These are phyloP conservation scores for Colostygia pectinataria DNA, from an alignment of 2,888 invertebrate genomes.

Conservation along the genomic window DNA sequence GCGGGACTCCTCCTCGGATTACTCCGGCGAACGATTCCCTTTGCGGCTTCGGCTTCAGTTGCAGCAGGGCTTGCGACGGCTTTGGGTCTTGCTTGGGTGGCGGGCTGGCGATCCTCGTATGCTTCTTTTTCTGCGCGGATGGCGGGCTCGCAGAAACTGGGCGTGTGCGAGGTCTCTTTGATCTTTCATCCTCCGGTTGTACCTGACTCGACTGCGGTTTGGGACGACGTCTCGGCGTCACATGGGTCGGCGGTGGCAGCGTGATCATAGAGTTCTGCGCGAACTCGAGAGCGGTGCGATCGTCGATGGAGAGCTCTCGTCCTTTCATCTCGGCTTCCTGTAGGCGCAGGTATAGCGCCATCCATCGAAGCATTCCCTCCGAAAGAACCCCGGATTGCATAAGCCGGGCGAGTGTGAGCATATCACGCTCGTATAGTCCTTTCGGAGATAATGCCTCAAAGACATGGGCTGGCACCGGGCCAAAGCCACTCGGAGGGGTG, in stretches of 20 bases:
- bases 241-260: neutral
- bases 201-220: too few species aligned
- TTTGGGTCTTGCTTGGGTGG: neutral
- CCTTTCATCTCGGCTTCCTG: constrained; percentile 2
- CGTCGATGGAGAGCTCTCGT: neutral
- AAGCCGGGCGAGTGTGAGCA: constrained; percentile 13
- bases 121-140: neutral
- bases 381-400: constrained; percentile 6
- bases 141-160: neutral
- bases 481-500: neutral
- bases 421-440: constrained; percentile 3
- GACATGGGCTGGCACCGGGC: neutral
- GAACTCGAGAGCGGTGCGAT: neutral
- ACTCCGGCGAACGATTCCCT: too few species aligned
- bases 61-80: too few species aligned
- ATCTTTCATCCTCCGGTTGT: too few species aligned
- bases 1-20: too few species aligned
- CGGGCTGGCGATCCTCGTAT: neutral
- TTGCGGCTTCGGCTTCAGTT: too few species aligned
- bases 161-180: neutral
- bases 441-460: neutral
- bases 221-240: too few species aligned
- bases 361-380: constrained; percentile 8
- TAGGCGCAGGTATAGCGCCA: constrained; percentile 10
- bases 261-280: neutral